Evolutionary conservation across 2,888 invertebrate species (phyloP), one percentile per base, ranked within the genome.

Genomic region (Keiferia lycopersicella): DNA sequence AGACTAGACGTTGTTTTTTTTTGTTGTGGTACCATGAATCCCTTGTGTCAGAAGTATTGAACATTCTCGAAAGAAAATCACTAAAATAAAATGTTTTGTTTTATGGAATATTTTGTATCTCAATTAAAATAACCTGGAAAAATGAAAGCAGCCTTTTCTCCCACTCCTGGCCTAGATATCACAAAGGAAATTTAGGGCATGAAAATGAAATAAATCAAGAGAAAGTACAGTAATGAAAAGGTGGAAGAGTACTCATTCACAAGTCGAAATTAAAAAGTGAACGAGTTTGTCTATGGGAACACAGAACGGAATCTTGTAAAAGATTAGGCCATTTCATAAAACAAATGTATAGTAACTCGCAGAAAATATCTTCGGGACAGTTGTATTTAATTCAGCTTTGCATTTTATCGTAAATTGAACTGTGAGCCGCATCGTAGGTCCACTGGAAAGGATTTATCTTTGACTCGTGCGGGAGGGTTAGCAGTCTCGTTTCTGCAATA

Each of bases 311-410:
- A 92, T 92, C 92, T 92, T 91, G 91, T 90, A 92, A 91, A 89
- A 92, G 92, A 92, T 90, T 92, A 92, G 92, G 92, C 92, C 92
- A 92, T 92, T 92, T 91, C 92, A 91, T 92, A 91, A 90, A 92
- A 92, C 91, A 92, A 91, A 92, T 91, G 91, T 92, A 91, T 92
- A 92, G 92, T 91, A 89, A 88, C 91, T 92, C 88, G 90, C 91
- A 91, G 90, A 91, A 92, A 91, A 88, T 89, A 90, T 90, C 87
- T 87, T 89, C 89, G 86, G 88, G 89, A 87, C 89, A 88, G 88
- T 91, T 91, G 86, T 91, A 91, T 91, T 91, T 91, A 90, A 91
- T 91, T 91, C 91, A 92, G 90, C 91, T 87, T 91, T 86, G 88
- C 89, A 89, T 91, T 91, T 91, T 87, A 87, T 83, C 86, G 88